Percentiles rank a stretch among this genome's conserved stretches.
Evolutionary conservation across 2,888 invertebrate genomes (phyloP).

Genomic region (Cynaeus angustus): DNA sequence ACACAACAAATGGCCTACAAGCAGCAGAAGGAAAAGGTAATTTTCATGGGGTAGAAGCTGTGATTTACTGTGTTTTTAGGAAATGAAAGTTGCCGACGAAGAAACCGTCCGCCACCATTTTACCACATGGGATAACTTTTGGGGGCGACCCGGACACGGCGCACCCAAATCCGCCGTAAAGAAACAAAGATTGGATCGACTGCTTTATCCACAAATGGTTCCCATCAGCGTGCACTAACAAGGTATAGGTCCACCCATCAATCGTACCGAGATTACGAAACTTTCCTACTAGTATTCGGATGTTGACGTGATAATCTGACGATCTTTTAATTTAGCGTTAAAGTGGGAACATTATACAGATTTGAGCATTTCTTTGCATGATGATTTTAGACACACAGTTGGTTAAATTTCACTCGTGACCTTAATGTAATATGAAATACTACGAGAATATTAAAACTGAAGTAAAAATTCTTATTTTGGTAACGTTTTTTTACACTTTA

Average conservation of each 20-base stretch:
- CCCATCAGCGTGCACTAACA: conserved; percentile 61
- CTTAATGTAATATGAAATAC: background rate
- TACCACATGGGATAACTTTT: conserved; percentile 83
- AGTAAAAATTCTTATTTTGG: background rate
- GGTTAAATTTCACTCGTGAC: conserved; percentile 14
- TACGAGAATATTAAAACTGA: background rate
- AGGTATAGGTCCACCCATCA: conserved; percentile 2
- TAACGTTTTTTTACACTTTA: background rate
- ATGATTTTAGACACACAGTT: background rate
- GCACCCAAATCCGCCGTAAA: conserved; percentile 68
- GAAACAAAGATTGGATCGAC: conserved; percentile 65
- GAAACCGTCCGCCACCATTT: conserved; percentile 82
- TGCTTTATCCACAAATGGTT: conserved; percentile 67
- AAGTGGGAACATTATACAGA: background rate
- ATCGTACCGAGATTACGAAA: too few species aligned
- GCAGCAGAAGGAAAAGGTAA: conserved; percentile 69
- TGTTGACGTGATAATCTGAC: too few species aligned
- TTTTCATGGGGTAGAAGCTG: background rate
- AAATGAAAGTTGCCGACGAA: conserved; percentile 76
- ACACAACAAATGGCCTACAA: conserved; percentile 74
- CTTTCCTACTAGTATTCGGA: too few species aligned
- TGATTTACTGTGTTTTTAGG: conserved; percentile 69
- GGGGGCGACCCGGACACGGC: conserved; percentile 87
- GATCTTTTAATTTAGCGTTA: background rate
- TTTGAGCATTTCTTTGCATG: background rate